Evolutionary conservation across 1,140 invertebrate species (phyloP).

Genomic region (Phocides pigmalion): DNA sequence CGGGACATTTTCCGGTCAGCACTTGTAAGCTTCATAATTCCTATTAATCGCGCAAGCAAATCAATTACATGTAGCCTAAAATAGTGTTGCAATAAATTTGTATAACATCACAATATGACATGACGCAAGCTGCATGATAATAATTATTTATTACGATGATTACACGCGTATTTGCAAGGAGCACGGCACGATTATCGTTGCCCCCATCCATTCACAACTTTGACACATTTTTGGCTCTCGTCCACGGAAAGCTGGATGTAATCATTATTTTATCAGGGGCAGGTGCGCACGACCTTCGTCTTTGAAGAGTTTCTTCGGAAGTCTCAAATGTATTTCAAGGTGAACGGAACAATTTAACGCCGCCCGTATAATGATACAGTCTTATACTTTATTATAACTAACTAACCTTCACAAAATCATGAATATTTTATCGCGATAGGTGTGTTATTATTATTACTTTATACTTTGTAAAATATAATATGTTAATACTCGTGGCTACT

Average conservation of each 20-base stretch:
- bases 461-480: too few species aligned
- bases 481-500: too few species aligned
- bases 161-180: not conserved
- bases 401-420: not conserved
- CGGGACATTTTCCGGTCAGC: too few species aligned
- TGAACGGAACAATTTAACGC: not conserved
- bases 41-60: too few species aligned
- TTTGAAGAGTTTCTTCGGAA: constrained; percentile 14
- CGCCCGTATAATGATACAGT: too few species aligned
- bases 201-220: constrained; percentile 21
- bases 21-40: too few species aligned
- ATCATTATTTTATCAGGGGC: constrained; percentile 16
- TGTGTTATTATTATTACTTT: too few species aligned
- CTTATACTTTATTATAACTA: too few species aligned
- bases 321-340: constrained; percentile 20
- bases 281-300: constrained; percentile 20
- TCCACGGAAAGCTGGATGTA: constrained; percentile 19
- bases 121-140: not conserved
- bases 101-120: not conserved
- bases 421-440: too few species aligned
- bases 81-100: too few species aligned
- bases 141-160: not conserved
- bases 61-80: too few species aligned
- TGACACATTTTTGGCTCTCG: constrained; percentile 27
- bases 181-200: not conserved